Conservation (phyloP, 2,888 invertebrate species). For the Metellina segmentata region DNA sequence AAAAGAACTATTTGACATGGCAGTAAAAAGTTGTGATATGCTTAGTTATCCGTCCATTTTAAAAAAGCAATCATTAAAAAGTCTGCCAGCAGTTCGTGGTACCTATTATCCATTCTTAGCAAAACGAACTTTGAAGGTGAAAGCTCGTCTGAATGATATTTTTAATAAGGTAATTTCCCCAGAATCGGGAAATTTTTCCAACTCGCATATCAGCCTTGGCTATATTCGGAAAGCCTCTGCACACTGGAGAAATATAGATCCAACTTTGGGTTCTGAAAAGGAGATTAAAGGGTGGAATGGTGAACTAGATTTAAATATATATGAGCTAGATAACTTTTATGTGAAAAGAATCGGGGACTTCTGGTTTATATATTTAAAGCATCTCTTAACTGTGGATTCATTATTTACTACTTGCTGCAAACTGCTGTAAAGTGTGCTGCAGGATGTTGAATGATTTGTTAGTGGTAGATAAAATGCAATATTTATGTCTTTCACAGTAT, state of each 20-base stretch:
- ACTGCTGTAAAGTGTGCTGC: background rate
- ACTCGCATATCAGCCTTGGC: background rate
- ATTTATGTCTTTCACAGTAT: too few relatives aligned
- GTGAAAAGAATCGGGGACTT: background rate
- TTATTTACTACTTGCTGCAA: background rate
- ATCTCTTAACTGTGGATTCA: background rate
- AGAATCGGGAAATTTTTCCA: background rate
- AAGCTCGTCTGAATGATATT: background rate
- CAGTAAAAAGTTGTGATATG: background rate
- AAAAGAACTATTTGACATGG: background rate
- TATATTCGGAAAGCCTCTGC: background rate
- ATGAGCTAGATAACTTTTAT: background rate
- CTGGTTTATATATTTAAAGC: background rate
- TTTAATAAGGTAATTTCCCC: background rate
- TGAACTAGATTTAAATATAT: background rate
- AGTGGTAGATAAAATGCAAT: too few relatives aligned
- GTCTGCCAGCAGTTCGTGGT: background rate
- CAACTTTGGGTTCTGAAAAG: background rate
- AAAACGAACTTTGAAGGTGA: background rate
- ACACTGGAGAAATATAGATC: background rate
- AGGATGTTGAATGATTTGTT: too few relatives aligned
- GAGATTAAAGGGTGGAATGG: background rate
- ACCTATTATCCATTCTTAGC: background rate
- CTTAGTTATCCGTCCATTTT: background rate
- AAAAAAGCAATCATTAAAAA: background rate